Evolutionary conservation across 2,113 vertebrate species (phyloP), one percentile per base, ranked within the genome.

Genomic region (Pachyramphus minor): DNA sequence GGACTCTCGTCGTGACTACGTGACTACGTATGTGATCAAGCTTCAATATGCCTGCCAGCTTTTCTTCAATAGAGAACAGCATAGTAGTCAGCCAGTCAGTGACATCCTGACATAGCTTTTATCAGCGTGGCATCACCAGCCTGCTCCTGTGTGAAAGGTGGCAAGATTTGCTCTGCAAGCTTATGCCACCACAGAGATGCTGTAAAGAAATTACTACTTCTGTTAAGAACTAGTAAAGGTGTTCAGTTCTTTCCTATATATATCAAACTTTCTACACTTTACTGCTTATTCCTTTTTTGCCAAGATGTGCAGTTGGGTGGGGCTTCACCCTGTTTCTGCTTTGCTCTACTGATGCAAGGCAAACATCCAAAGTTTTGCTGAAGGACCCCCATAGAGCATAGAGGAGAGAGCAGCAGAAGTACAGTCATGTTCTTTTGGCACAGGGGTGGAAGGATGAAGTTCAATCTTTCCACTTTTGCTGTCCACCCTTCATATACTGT

Each of bases 361-460:
- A 79, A 86, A 37, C 30, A 45, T 20, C 8, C 5, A 21, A 41
- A 64, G 19, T 42, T 68, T 58, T 85, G 12, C 28, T n/a, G 45
- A 41, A 60, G 25, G 28, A 55, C 2, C 3, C 14, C 12, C 16
- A 7, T 4, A 23, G 35, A 80, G 2, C 21, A 41, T 6, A 8
- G 18, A 58, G 25, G 15, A 75, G 19, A 39, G 15, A 50, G 28
- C 30, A 72, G 45, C 56, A 88, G 56, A 59, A 80, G 84, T 47
- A 30, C 7, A 24, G 15, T 28, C 9, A 49, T 3, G 5, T n/a
- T 22, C 11, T 41, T 59, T 35, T 0, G 0, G 18, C 24, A 53
- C 14, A 55, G 24, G 74, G 55, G 8, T 33, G 21, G 15, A 83
- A 16, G 16, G 33, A 67, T 33, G 30, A 8, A 33, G 7, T 63